phyloP scores from a whole-genome alignment of 2,888 invertebrate genomes.

The Pandemis cinnamomeana region DNA sequence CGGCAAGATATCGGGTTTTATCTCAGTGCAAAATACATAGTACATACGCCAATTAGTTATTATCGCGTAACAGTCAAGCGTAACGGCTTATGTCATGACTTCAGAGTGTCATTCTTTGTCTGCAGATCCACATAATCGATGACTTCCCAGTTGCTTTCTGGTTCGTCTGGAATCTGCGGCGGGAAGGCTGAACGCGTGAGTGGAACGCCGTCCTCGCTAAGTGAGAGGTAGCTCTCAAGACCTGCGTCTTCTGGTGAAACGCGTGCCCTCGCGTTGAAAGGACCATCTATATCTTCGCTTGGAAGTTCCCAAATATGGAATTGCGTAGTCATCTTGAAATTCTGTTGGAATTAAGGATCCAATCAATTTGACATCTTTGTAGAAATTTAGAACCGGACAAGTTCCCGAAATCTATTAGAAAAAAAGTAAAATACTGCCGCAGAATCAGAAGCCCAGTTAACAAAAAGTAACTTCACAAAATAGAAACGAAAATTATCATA shows the following conservation, averaged over 20 bases:
- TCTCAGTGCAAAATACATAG: conserved; percentile 33
- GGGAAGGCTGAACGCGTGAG: conserved; percentile 84
- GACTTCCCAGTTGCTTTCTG: conserved; percentile 87
- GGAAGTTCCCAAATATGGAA: conserved; percentile 78
- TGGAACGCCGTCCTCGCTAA: conserved; percentile 85
- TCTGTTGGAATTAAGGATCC: conserved; percentile 62
- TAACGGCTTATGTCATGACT: conserved; percentile 27
- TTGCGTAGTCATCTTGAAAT: conserved; percentile 85
- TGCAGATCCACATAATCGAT: conserved; percentile 87
- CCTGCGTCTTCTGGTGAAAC: conserved; percentile 79
- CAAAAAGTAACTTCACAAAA: not conserved
- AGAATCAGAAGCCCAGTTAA: not conserved
- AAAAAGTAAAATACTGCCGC: not conserved
- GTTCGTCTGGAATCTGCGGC: conserved; percentile 76
- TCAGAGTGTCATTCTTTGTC: conserved; percentile 24
- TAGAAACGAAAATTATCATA: not conserved
- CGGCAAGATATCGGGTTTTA: conserved; percentile 38
- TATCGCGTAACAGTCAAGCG: conserved; percentile 28
- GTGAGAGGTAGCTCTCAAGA: conserved; percentile 85
- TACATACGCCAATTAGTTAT: conserved; percentile 29
- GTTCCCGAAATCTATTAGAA: too few relatives aligned
- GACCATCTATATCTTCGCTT: conserved; percentile 84
- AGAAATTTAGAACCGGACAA: too few relatives aligned
- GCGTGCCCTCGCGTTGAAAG: conserved; percentile 86
- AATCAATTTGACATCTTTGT: not conserved